phyloP scores from a whole-genome alignment of 2,113 vertebrate species.

The Carollia perspicillata region DNA sequence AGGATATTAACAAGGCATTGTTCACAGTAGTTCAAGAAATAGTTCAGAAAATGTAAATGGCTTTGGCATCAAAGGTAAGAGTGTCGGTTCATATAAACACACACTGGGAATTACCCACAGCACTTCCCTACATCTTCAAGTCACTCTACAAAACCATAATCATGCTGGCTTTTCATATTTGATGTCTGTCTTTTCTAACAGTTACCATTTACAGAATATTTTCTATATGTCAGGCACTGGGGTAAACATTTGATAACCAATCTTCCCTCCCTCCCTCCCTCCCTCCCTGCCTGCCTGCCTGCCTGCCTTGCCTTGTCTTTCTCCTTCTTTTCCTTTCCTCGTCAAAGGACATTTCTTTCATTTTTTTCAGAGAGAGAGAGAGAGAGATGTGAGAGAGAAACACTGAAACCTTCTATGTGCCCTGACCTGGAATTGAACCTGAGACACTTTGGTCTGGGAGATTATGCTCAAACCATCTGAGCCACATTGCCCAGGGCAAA shows the following conservation, averaged over 20 bases:
- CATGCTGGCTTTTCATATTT: background rate
- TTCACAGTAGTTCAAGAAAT: no score
- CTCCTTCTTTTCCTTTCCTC: no score
- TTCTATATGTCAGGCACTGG: background rate
- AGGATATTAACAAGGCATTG: background rate
- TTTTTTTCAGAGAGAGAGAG: background rate
- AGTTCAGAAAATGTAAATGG: background rate
- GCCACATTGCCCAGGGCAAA: no score
- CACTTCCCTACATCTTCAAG: background rate
- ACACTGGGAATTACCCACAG: background rate
- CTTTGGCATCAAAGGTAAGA: background rate
- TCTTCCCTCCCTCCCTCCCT: no score
- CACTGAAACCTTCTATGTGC: no score
- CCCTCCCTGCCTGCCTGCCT: no score
- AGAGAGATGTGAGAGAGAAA: no score
- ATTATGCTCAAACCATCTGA: no score
- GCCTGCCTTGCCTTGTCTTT: rapidly evolving
- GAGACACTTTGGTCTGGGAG: no score
- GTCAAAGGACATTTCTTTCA: background rate
- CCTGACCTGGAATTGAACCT: no score
- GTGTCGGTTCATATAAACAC: background rate
- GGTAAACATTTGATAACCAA: background rate
- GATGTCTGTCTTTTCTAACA: background rate
- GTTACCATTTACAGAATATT: background rate
- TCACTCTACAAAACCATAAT: background rate